Evolutionary conservation across 2,888 invertebrate genomes (phyloP).

Genomic region (Leptinotarsa peninsularis): DNA sequence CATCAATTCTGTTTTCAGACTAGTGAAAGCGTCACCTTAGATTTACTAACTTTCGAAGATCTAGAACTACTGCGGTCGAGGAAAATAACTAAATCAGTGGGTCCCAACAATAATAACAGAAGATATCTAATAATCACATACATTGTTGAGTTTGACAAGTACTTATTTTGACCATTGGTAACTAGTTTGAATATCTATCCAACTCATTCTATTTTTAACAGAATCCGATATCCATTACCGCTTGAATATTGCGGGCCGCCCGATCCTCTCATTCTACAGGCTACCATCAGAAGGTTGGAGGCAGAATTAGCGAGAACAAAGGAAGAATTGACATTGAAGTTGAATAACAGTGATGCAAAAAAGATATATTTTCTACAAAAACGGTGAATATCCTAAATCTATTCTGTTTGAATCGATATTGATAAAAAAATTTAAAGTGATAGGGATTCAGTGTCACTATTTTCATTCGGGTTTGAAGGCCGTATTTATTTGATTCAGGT

Average conservation of each 20-base stretch:
- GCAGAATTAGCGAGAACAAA: slow-evolving; percentile 65
- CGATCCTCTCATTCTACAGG: slow-evolving; percentile 67
- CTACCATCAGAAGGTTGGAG: slow-evolving; percentile 67
- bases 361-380: slow-evolving; percentile 57
- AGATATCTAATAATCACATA: slow-evolving; percentile 70
- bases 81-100: slow-evolving; percentile 58
- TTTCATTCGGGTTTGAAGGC: no score
- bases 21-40: slow-evolving; percentile 68
- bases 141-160: slow-evolving; percentile 70
- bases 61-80: slow-evolving; percentile 66
- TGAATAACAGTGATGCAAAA: slow-evolving; percentile 48
- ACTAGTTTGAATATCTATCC: background rate
- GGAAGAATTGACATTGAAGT: slow-evolving; percentile 51
- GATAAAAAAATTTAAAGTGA: no score
- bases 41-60: slow-evolving; percentile 69
- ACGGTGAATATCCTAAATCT: slow-evolving; percentile 47
- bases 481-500: no score
- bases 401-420: no score
- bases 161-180: slow-evolving; percentile 32
- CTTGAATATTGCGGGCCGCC: slow-evolving; percentile 70
- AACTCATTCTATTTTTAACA: slow-evolving; percentile 45
- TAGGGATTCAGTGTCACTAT: no score
- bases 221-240: slow-evolving; percentile 70
- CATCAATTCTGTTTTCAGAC: slow-evolving; percentile 59
- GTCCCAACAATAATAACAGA: slow-evolving; percentile 60